Evolutionary conservation across 2,888 invertebrate species (phyloP).

Genomic region (Timema cristinae): DNA sequence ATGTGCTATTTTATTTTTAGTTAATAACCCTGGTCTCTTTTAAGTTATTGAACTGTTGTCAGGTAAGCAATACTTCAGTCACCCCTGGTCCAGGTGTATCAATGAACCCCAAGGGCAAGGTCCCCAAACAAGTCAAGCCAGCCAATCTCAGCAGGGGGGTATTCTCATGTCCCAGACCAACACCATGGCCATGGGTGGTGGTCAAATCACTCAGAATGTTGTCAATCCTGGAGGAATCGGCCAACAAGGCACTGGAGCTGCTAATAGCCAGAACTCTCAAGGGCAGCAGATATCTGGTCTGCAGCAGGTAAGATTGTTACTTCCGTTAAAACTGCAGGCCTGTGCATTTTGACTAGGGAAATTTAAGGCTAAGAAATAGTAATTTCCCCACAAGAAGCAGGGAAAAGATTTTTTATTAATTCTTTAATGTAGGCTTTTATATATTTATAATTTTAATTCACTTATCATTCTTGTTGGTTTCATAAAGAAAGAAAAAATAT

Average conservation of each 20-base stretch:
- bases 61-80: too few relatives aligned
- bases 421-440: background rate
- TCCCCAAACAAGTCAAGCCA: constrained; percentile 1
- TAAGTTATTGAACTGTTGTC: too few relatives aligned
- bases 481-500: too few relatives aligned
- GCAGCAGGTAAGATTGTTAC: constrained; percentile 30
- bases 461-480: too few relatives aligned
- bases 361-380: too few relatives aligned
- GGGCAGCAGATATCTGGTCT: constrained; percentile 37
- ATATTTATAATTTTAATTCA: too few relatives aligned
- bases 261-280: constrained; percentile 21
- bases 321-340: too few relatives aligned
- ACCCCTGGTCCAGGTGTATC: constrained; percentile 15
- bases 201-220: constrained; percentile 50
- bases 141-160: constrained; percentile 41
- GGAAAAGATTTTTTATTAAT: background rate
- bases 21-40: too few relatives aligned
- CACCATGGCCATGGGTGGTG: constrained; percentile 56
- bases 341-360: too few relatives aligned
- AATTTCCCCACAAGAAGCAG: background rate
- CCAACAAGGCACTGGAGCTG: constrained; percentile 20
- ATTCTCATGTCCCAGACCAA: constrained; percentile 53
- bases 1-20: too few relatives aligned
- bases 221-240: constrained; percentile 23
- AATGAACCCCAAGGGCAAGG: constrained; percentile 14